Percentiles rank a stretch among this genome's conserved stretches.
phyloP scores from a whole-genome alignment of 1,140 invertebrate genomes.

The Camponotus vicinus region DNA sequence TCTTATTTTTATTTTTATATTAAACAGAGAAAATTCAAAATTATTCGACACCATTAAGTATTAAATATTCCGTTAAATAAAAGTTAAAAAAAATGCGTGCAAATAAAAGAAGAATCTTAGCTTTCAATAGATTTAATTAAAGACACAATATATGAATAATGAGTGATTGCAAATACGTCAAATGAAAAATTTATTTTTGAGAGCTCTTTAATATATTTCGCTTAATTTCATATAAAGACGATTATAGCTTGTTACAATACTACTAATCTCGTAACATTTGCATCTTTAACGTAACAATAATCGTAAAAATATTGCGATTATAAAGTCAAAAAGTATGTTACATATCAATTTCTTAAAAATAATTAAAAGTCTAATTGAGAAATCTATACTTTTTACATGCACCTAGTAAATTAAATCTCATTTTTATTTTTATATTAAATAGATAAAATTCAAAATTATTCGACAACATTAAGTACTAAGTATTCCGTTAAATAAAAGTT shows the following conservation, averaged over 20 bases:
- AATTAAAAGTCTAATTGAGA: neutral
- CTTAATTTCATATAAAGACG: neutral
- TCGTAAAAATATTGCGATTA: neutral
- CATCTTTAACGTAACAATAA: neutral
- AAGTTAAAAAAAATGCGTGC: neutral
- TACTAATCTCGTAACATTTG: neutral
- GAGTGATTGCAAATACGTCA: neutral
- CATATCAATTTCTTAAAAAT: no score
- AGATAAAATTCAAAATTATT: neutral
- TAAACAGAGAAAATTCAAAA: neutral
- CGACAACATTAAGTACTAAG: neutral
- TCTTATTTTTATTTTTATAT: constrained; percentile 20
- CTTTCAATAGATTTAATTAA: neutral
- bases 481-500: neutral
- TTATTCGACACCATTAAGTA: neutral
- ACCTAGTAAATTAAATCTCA: neutral
- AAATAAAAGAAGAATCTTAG: neutral
- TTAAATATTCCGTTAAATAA: neutral
- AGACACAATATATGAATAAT: neutral
- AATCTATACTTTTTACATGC: neutral
- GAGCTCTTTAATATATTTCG: no score
- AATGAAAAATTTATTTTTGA: neutral
- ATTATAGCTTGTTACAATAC: neutral
- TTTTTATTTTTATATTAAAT: constrained; percentile 18
- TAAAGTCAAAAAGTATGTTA: no score